Percentiles rank a stretch among this genome's conserved stretches.
These are phyloP conservation scores for Cichladusa arquata DNA, from an alignment of 2,113 vertebrate genomes.

Conservation along the genomic window DNA sequence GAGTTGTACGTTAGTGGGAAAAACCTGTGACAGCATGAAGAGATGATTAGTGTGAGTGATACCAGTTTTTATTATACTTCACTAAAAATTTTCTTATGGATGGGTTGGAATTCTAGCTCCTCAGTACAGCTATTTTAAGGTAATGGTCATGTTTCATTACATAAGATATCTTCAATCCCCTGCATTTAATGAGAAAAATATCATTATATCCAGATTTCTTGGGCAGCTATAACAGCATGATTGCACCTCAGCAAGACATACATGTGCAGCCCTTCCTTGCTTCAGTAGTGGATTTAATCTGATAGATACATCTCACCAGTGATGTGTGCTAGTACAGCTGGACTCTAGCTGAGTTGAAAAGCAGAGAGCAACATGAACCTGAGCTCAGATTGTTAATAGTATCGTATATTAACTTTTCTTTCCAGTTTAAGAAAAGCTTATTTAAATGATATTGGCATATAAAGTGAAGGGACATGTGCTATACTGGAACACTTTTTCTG, in stretches of 20 bases:
- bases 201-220: not conserved
- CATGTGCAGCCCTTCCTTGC: not conserved
- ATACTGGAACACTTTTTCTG: not conserved
- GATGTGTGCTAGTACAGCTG: not conserved
- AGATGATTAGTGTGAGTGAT: not conserved
- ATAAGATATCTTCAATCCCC: not conserved
- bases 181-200: not conserved
- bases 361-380: not conserved
- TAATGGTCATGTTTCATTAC: not conserved
- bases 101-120: not conserved
- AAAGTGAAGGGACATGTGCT: not conserved
- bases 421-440: not conserved
- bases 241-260: not conserved
- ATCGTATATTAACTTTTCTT: not conserved
- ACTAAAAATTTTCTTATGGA: not conserved
- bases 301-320: not conserved
- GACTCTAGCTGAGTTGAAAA: not conserved
- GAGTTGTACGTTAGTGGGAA: not conserved
- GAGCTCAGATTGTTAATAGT: not conserved
- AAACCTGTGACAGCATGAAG: not conserved
- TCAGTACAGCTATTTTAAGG: not conserved
- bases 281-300: not conserved
- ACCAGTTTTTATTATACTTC: not conserved
- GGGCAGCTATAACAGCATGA: not conserved
- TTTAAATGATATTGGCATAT: not conserved